phyloP scores from a whole-genome alignment of 2,888 invertebrate genomes.

The Eupithecia dodoneata region DNA sequence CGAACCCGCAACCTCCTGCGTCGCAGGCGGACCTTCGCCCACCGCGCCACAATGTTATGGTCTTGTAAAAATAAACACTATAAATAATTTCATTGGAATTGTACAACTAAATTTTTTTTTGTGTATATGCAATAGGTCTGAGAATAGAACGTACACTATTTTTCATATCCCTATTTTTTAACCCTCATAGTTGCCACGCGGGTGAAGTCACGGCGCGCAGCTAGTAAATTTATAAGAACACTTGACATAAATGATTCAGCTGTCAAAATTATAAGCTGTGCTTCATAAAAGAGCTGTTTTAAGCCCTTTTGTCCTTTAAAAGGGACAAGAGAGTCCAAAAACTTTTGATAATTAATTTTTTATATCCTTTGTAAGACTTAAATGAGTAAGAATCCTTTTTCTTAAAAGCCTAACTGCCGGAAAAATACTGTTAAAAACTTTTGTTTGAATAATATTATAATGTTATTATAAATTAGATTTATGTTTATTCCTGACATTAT shows the following conservation, averaged over 20 bases:
- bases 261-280: conserved; percentile 1
- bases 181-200: no score
- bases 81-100: no score
- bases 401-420: conserved; percentile 38
- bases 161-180: no score
- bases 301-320: conserved; percentile 67
- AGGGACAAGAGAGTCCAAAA: conserved; percentile 53
- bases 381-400: conserved; percentile 57
- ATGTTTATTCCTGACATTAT: conserved; percentile 29
- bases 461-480: conserved; percentile 5
- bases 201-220: no score
- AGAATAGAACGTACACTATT: no score
- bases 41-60: no score
- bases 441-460: conserved; percentile 17
- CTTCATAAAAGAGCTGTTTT: conserved; percentile 48
- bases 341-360: conserved; percentile 75
- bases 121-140: no score
- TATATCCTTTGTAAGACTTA: conserved; percentile 57
- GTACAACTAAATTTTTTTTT: no score
- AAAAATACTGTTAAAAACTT: conserved; percentile 14
- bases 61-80: no score
- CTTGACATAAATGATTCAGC: conserved; percentile 7
- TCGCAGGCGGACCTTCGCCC: no score
- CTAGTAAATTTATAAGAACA: not conserved
- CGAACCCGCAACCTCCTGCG: no score